Conservation (phyloP, 1,140 invertebrate species). For the Galleria mellonella region DNA sequence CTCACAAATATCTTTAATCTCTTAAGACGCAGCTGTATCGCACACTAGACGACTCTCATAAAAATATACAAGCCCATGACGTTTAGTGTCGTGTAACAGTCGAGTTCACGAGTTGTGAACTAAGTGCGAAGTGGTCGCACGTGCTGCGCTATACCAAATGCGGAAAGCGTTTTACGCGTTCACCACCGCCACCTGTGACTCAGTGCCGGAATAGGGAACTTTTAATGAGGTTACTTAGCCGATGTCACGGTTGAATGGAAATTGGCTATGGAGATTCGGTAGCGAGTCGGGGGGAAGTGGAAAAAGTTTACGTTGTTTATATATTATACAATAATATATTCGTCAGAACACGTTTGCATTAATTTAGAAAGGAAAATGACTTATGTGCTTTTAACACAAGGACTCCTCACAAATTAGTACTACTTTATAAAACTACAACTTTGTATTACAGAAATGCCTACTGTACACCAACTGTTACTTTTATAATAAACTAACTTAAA, state of each 20-base stretch:
- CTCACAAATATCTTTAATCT: slow-evolving; percentile 32
- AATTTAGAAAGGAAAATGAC: background rate
- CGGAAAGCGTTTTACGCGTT: slow-evolving; percentile 33
- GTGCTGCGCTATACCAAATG: slow-evolving; percentile 40
- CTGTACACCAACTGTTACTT: no score
- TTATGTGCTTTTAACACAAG: no score
- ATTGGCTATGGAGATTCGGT: no score
- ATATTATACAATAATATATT: no score
- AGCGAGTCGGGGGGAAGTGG: no score
- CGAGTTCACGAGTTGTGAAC: slow-evolving; percentile 44
- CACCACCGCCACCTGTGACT: slow-evolving; percentile 43
- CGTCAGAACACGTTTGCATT: no score
- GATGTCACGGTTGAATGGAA: no score
- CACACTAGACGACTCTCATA: slow-evolving; percentile 24
- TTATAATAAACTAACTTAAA: no score
- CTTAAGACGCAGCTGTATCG: slow-evolving; percentile 41
- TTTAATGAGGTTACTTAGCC: slow-evolving; percentile 2
- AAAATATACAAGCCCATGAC: slow-evolving; percentile 50
- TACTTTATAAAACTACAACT: no score
- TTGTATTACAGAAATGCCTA: no score
- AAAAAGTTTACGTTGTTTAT: no score
- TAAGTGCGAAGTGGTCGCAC: slow-evolving; percentile 54
- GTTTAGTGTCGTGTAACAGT: slow-evolving; percentile 43
- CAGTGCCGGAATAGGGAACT: slow-evolving; percentile 15
- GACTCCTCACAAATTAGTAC: no score